Evolutionary conservation across 2,113 vertebrate genomes (phyloP), one percentile per base, ranked within the genome.

Genomic region (Archocentrus centrarchus): DNA sequence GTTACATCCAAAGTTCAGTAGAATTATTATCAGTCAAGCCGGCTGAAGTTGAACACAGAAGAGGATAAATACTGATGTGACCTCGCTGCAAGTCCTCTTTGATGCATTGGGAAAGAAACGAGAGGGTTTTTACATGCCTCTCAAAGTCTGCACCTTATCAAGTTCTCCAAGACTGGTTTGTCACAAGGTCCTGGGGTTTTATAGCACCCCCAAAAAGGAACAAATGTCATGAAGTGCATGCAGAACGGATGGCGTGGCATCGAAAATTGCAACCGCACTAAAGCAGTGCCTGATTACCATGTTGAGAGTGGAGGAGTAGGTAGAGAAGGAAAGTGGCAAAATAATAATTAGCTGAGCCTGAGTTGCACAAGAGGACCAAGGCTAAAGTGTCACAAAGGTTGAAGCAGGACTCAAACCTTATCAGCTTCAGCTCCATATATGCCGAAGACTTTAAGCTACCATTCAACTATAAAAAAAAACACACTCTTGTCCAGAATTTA

Each of bases 201-300:
- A 80, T 75, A 53, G 59, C 30, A 55, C 30, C n/a, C 35, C n/a
- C 18, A 63, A 62, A 15, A 64, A 18, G 27, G 30, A 47, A 81
- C 68, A n/a, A 79, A 89, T 81, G 18, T 77, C 53, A 82, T 47
- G 27, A 50, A 60, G 22, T 73, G 57, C 77, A 61, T 80, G 81
- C 59, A 78, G 64, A 86, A 86, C 17, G 39, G 50, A 27, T 14
- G 55, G 37, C 0, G 10, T 82, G 20, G 62, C 73, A 85, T 90
- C 22, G 37, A 41, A 89, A 87, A 85, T 79, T 57, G 58, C 59
- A 24, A 1, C 63, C 73, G 57, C 79, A 86, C 63, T 57, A 59
- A 55, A 90, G 66, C 50, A 14, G 55, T 3, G 68, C 55, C 64
- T 20, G 60, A 90, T 93, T 85, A 88, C 58, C 86, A 89, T 89